These are phyloP conservation scores for Drosophila pullipes DNA, from an alignment of 2,888 invertebrate species.

Conservation along the genomic window DNA sequence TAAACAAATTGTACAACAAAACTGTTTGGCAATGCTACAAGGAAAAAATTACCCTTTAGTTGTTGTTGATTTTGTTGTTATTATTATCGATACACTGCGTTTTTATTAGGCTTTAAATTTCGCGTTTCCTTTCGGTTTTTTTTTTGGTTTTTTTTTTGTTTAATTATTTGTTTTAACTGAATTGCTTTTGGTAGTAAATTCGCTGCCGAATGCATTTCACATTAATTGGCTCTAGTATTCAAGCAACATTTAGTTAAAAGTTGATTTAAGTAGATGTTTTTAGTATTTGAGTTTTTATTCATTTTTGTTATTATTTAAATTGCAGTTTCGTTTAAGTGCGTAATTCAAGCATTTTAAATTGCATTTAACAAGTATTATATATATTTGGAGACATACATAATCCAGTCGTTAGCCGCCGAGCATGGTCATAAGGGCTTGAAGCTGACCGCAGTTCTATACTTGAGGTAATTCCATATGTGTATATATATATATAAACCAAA, in stretches of 20 bases:
- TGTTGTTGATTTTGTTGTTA: constrained; percentile 37
- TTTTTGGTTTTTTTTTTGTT: not conserved
- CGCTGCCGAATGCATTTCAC: constrained; percentile 47
- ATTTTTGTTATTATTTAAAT: constrained; percentile 15
- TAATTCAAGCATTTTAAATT: constrained; percentile 53
- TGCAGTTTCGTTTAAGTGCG: constrained; percentile 44
- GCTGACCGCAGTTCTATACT: not conserved
- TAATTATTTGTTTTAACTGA: constrained; percentile 12
- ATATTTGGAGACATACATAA: constrained; percentile 32
- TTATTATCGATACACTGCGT: constrained; percentile 31
- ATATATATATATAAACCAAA: not conserved
- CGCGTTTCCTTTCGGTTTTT: constrained; percentile 19
- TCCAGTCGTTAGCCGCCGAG: constrained; percentile 45
- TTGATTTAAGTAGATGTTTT: constrained; percentile 16
- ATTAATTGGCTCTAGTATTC: constrained; percentile 47
- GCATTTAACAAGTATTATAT: constrained; percentile 49
- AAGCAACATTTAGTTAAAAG: constrained; percentile 49
- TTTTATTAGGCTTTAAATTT: constrained; percentile 20
- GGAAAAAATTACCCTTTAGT: constrained; percentile 72
- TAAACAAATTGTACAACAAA: constrained; percentile 38
- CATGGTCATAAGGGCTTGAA: constrained; percentile 37
- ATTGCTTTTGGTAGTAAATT: constrained; percentile 63
- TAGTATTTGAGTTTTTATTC: constrained; percentile 4
- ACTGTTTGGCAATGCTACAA: constrained; percentile 54
- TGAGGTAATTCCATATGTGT: not conserved